A percentile compares a stretch with the other conserved stretches of the same genome.
Evolutionary conservation across 2,113 vertebrate genomes (phyloP).

Genomic region (Apus apus): DNA sequence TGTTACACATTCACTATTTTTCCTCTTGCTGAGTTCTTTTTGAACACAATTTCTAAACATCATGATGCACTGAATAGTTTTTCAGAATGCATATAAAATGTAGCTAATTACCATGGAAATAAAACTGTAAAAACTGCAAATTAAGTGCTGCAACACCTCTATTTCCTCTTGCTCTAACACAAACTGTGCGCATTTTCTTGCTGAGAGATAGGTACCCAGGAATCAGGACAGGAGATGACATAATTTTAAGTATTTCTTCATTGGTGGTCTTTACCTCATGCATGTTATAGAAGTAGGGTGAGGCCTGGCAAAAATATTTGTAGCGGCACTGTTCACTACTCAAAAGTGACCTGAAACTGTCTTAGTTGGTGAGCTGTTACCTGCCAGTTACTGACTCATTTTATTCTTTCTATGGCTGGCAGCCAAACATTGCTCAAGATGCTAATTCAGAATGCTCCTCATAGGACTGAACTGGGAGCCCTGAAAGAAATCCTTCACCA

Average conservation of each 20-base stretch:
- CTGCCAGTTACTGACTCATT: background rate
- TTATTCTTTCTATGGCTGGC: background rate
- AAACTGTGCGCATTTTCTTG: background rate
- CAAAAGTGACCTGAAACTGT: background rate
- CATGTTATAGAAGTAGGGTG: background rate
- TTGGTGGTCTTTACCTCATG: background rate
- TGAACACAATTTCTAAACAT: background rate
- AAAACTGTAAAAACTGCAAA: background rate
- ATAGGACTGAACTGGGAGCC: background rate
- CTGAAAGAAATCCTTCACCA: background rate
- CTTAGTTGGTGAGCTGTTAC: background rate
- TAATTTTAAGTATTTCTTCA: background rate
- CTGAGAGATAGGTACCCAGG: background rate
- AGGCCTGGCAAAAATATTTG: background rate
- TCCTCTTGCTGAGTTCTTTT: background rate
- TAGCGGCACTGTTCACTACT: background rate
- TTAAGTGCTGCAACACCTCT: background rate
- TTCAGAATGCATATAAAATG: background rate
- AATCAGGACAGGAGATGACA: background rate
- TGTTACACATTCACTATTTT: background rate
- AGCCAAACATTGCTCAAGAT: background rate
- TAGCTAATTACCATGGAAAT: background rate
- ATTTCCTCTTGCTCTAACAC: background rate
- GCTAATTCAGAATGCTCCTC: background rate
- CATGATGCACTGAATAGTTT: background rate